Base-by-base conservation (phyloP, 2,888 invertebrate species). In the Tyria jacobaeae region DNA sequence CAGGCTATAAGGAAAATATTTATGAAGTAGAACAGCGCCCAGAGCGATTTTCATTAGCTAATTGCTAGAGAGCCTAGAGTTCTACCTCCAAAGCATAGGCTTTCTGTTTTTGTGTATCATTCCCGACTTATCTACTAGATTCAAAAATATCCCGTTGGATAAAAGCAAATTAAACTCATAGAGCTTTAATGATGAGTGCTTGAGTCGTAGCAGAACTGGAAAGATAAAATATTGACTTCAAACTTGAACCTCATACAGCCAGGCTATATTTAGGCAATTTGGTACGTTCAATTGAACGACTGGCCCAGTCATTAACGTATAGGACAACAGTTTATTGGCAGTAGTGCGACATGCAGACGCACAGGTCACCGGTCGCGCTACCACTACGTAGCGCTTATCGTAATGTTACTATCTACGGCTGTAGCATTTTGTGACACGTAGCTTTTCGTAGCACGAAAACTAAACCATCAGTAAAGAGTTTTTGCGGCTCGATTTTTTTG, bases 1-100 rank as follows among this genome's bases (percentile, higher is more conserved):
- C 89, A 86, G 92, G 90, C 91, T 87, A 90, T 92, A 91, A 92
- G 86, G 88, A 87, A 89, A 91, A 91, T 92, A 93, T 93, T 92
- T 93, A 92, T 91, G 88, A 90, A 89, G 88, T 85, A 86, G 87
- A 89, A 87, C 85, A 78, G 82, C 76, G 79, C 72, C 81, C 79
- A 80, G 83, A 82, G 84, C 88, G 85, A 89, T 84, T 89, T 89
- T 91, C 91, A 92, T 92, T 91, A 92, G 88, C 88, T 91, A 92
- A 92, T 92, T 91, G 91, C 85, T 84, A 78, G 77, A 70, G 67
- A 64, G n/a, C n/a, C n/a, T n/a, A 70, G 67, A 62, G 70, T 52
- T 66, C 67, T 57, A 68, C 68, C 64, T 52, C 51, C 57, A 60
- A 66, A 53, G 64, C 63, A 71, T 55, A 56, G 55, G 64, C 56